Conservation (phyloP, 2,888 invertebrate genomes). For the Drosophila infuscata region DNA sequence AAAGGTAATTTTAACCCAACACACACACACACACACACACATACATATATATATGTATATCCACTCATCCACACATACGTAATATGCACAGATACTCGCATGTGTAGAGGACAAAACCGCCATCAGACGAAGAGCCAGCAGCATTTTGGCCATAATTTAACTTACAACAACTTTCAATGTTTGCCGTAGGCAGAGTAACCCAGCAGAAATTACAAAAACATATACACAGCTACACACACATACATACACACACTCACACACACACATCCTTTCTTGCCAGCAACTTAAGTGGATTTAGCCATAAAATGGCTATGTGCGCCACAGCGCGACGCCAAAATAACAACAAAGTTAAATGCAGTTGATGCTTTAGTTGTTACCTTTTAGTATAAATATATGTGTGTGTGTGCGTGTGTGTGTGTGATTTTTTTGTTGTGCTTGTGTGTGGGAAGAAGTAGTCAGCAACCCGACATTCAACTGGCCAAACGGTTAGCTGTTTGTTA, state of each 20-base stretch:
- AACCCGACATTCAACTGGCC: constrained; percentile 30
- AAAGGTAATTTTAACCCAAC: constrained; percentile 75
- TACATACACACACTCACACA: constrained; percentile 4
- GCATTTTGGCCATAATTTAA: constrained; percentile 76
- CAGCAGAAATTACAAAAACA: constrained; percentile 52
- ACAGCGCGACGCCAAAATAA: constrained; percentile 58
- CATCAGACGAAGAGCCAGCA: constrained; percentile 49
- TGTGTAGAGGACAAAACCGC: constrained; percentile 30
- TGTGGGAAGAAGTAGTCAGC: constrained; percentile 48
- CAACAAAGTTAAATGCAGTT: constrained; percentile 76
- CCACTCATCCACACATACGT: constrained; percentile 4
- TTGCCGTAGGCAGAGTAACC: constrained; percentile 39
- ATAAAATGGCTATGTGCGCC: constrained; percentile 70
- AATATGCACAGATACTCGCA: constrained; percentile 23
- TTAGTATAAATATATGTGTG: constrained; percentile 22
- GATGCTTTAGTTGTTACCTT: constrained; percentile 68
- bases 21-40: constrained; percentile 10
- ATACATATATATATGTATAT: constrained; percentile 3
- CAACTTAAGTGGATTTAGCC: constrained; percentile 76
- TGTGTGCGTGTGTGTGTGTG: constrained; percentile 10
- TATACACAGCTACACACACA: constrained; percentile 8
- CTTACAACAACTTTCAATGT: constrained; percentile 78
- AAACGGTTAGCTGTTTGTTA: constrained; percentile 12
- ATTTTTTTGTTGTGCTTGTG: background rate
- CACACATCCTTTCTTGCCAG: constrained; percentile 47